Base-by-base conservation (phyloP, 2,113 vertebrate species). In the Psittacara wagleri region DNA sequence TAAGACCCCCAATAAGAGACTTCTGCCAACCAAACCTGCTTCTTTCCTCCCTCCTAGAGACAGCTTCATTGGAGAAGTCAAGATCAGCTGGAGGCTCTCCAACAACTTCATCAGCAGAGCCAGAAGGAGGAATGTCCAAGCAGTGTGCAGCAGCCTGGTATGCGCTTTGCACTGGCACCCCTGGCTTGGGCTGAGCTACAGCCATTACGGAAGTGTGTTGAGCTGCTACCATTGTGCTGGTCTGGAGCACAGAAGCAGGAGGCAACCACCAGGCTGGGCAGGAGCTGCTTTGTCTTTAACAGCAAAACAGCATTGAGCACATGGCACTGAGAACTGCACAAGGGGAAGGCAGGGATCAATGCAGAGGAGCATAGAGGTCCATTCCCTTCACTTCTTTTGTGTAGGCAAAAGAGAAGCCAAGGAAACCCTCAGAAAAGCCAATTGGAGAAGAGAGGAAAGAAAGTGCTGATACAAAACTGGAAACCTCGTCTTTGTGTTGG, bases 271-370 rank as follows among this genome's bases (percentile, higher is more conserved):
- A 41, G 29, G 22, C 69, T 63, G 54, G 54, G 59, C 51, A 73
- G 82, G 57, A 67, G 20, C 15, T 57, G 39, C 62, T 78, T 76
- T 16, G 28, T 33, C 54, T 85, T 85, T 63, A 87, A 37, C 51
- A 79, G 66, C 46, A 63, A 28, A 13, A 18, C 23, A 51, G 55
- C 51, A 72, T 16, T 1, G 0, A 51, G 62, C 39, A 3, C 44
- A 35, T 0, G 0, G 49, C 54, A 59, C 35, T 0, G 0, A 18
- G 35, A 67, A 44, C 14, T 1, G 1, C 62, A 16, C 27, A 29
- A 67, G 59, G 61, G n/a, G 23, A 83, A 67, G 37, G 24, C 22
- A 68, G 62, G n/a, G 37, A 28, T 29, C 13, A 48, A 77, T 48
- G 72, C 72, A 46, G 46, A 35, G 37, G 9, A 57, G 19, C 66